Base-by-base conservation (phyloP, 1,140 invertebrate genomes). In the Trissolcus basalis region DNA sequence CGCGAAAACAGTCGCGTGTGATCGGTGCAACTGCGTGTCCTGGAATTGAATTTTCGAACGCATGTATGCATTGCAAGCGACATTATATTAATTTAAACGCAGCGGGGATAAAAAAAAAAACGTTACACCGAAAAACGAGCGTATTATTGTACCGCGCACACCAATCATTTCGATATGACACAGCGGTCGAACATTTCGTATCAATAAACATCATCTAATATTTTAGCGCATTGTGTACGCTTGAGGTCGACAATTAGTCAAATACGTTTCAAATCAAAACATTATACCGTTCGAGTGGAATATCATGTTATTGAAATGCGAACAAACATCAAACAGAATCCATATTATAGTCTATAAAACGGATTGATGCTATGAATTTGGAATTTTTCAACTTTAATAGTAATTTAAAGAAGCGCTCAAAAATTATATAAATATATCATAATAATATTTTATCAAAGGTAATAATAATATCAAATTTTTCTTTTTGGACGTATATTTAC, bases 141-240 rank as follows among this genome's bases (percentile, higher is more conserved):
- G 19, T 27, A 6, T 27, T 27, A 27, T 27, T 27, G 19, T 27
- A 27, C 19, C 19, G 19, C 6, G 6, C 2, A 6, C 6, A n/a
- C 6, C 19, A 27, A 3, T 27, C 19, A 27, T 27, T 27, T 27
- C 19, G 6, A 27, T 27, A 6, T 6, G 19, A 27, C 19, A 72
- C 69, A 53, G 59, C 69, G 69, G 69, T 72, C 69, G 64, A 72
- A 72, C 69, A 64, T 72, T 72, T 72, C 69, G 69, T 72, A 64
- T 72, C 69, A 64, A 72, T 72, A 58, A 72, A 72, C 69, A 72
- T 72, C 69, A 72, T 72, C 69, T 53, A 72, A 63, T 63, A 63
- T 56, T 44, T 35, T n/a, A 51, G 45, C 19, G 41, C 43, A 55
- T 55, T 61, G 51, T 33, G 43, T 61, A 43, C 32, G 39, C 56